phyloP scores from a whole-genome alignment of 2,888 invertebrate species.

The Parnassius orleans region DNA sequence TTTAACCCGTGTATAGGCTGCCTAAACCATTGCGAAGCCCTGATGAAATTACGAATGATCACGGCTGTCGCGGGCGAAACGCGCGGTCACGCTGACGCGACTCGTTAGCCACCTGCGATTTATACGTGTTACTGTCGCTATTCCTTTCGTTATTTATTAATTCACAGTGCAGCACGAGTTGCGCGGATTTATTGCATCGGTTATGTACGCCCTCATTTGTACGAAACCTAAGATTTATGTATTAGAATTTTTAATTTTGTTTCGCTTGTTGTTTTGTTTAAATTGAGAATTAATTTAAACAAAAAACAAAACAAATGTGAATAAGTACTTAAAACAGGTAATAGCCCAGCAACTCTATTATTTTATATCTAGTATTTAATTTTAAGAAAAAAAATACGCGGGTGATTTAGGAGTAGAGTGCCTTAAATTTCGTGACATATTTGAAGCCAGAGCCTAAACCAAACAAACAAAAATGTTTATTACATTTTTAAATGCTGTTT shows the following conservation, averaged over 20 bases:
- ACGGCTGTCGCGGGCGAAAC: conserved; percentile 37
- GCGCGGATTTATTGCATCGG: conserved; percentile 16
- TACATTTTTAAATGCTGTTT: no score
- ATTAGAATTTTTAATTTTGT: background rate
- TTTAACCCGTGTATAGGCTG: conserved; percentile 4
- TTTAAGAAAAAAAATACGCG: no score
- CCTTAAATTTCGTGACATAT: no score
- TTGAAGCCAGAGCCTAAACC: no score
- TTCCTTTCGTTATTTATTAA: conserved; percentile 51
- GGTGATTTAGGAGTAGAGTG: no score
- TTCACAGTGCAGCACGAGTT: conserved; percentile 24
- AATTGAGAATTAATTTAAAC: no score
- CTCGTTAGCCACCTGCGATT: conserved; percentile 52
- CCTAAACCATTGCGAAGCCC: conserved; percentile 14
- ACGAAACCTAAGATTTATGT: background rate
- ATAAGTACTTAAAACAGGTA: no score
- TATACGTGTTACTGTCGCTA: conserved; percentile 48
- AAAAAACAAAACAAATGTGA: no score
- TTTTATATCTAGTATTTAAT: no score
- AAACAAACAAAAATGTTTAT: no score
- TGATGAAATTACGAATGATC: conserved; percentile 45
- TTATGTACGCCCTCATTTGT: conserved; percentile 9
- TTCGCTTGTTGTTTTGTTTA: background rate
- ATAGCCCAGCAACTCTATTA: no score
- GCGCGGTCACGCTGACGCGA: conserved; percentile 30